phyloP scores from a whole-genome alignment of 2,797 vertebrate genomes.

The Peromyscus aztecus region DNA sequence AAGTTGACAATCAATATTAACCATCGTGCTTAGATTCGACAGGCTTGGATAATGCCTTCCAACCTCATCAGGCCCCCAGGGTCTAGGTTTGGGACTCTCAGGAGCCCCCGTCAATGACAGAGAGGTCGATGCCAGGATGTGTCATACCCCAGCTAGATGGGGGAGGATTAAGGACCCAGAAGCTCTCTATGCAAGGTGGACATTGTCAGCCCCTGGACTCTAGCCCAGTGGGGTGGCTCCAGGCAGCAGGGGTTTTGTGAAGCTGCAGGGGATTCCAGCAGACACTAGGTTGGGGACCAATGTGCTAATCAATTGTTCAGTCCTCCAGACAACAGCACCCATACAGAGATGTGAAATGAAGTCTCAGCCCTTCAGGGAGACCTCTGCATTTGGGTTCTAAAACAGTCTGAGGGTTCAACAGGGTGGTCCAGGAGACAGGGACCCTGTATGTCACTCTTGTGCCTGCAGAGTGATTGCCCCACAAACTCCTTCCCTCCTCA shows the following conservation, averaged over 20 bases:
- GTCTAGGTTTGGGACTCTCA: neutral
- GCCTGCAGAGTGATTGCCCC: no score
- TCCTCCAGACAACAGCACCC: fast-evolving
- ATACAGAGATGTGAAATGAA: neutral
- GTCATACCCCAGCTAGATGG: neutral
- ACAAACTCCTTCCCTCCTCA: fast-evolving
- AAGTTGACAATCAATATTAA: neutral
- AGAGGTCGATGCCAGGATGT: neutral
- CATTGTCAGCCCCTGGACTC: neutral
- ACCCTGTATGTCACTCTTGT: neutral
- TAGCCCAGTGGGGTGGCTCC: neutral
- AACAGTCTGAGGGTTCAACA: neutral
- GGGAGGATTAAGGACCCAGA: neutral
- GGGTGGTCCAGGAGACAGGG: neutral
- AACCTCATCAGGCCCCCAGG: neutral
- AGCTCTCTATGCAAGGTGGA: neutral
- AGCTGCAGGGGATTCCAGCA: neutral
- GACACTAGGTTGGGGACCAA: neutral
- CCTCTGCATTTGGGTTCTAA: fast-evolving
- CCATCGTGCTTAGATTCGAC: neutral
- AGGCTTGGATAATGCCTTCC: neutral
- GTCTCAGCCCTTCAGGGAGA: neutral
- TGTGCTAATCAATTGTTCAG: neutral
- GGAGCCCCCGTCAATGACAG: neutral
- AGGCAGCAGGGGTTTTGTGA: neutral